Conservation (phyloP, 2,113 vertebrate genomes). For the Stomatorhinus ivindoensis region DNA sequence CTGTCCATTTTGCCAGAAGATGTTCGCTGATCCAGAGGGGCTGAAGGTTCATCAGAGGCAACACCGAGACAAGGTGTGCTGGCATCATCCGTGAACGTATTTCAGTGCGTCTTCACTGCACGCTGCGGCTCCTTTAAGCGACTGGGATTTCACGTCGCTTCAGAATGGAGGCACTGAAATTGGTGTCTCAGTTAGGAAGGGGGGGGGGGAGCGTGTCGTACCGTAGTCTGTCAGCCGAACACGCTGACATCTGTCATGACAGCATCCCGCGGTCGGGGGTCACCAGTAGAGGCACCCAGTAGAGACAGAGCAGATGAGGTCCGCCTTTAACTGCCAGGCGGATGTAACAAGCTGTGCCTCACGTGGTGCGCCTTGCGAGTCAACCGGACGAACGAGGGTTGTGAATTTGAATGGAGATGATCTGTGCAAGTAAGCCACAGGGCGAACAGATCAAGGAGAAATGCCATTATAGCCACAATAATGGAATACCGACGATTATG, state of each 20-base stretch:
- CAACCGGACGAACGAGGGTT: background rate
- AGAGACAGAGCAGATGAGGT: background rate
- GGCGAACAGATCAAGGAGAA: background rate
- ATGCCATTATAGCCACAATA: background rate
- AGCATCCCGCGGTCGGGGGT: background rate
- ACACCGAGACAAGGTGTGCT: slow-evolving; percentile 35
- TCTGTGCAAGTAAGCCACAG: background rate
- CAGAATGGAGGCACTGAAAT: background rate
- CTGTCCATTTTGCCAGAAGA: slow-evolving; percentile 34
- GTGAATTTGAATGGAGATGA: background rate
- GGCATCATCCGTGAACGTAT: background rate
- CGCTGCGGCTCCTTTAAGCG: background rate
- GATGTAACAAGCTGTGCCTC: background rate
- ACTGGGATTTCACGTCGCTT: background rate
- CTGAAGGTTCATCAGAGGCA: slow-evolving; percentile 27
- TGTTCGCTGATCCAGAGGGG: slow-evolving; percentile 33
- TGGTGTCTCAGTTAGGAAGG: background rate
- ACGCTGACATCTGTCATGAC: background rate
- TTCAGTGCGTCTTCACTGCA: background rate
- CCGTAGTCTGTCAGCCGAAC: background rate
- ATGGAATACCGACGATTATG: background rate
- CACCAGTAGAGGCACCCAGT: background rate
- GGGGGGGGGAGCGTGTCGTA: background rate
- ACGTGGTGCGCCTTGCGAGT: background rate
- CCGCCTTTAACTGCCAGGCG: background rate